A percentile compares a stretch with the other conserved stretches of the same genome.
Conservation (phyloP, 2,888 invertebrate genomes). For the Alviniconcha strummeri region DNA sequence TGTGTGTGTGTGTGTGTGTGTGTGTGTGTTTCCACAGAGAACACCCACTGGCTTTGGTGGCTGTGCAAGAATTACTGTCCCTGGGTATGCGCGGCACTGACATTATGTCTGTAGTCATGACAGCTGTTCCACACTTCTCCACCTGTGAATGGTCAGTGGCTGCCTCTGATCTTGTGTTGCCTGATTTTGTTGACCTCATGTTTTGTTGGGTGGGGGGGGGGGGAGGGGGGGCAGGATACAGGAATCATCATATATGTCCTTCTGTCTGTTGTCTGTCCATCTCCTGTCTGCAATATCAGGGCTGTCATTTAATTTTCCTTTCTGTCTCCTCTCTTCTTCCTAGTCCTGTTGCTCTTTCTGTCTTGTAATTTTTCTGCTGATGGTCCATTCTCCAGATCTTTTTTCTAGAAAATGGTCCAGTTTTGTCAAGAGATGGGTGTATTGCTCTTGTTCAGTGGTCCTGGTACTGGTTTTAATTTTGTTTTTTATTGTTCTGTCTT, state of each 20-base stretch:
- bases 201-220: not conserved
- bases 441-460: no score
- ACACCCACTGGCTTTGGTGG: constrained; percentile 85
- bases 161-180: not conserved
- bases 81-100: constrained; percentile 84
- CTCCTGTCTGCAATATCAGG: no score
- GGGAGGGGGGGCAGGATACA: not conserved
- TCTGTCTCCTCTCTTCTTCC: not conserved
- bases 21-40: constrained; percentile 72
- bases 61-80: constrained; percentile 83
- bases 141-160: constrained; percentile 75
- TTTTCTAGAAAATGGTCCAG: no score
- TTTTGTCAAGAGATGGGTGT: no score
- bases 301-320: no score
- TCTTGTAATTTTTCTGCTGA: no score
- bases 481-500: no score
- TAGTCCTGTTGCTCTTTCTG: not conserved
- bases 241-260: no score
- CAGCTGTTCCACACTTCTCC: constrained; percentile 75
- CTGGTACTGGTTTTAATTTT: no score
- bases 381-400: no score
- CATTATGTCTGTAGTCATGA: constrained; percentile 83
- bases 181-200: not conserved
- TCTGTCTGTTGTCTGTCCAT: no score
- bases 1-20: not conserved